Conservation (phyloP, 2,888 invertebrate genomes). For the Spilarctia lutea region DNA sequence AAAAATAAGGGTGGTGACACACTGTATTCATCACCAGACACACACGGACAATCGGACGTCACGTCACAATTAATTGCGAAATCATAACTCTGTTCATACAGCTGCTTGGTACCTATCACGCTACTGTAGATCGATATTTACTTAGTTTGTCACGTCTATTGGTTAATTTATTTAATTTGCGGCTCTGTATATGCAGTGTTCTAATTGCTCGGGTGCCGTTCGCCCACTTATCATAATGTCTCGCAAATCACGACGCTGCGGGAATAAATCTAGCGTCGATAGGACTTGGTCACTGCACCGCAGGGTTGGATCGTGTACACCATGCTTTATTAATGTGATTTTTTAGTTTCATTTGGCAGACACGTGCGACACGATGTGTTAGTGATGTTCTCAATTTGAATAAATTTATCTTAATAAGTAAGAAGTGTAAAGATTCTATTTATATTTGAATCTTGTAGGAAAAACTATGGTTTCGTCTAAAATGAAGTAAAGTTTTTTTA, state of each 20-base stretch:
- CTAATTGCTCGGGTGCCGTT: conserved; percentile 79
- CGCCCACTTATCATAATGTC: conserved; percentile 85
- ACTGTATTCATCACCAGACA: too few relatives aligned
- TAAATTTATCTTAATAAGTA: background rate
- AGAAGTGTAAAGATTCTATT: background rate
- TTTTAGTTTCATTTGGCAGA: background rate
- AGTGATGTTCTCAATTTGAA: background rate
- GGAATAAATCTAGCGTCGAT: conserved; percentile 80
- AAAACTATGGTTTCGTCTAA: too few relatives aligned
- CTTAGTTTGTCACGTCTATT: conserved; percentile 64
- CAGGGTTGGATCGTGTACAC: conserved; percentile 58
- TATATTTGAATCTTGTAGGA: background rate
- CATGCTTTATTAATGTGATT: background rate
- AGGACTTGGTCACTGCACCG: conserved; percentile 57
- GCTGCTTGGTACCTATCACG: conserved; percentile 26
- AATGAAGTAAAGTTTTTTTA: too few relatives aligned
- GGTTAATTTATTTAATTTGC: conserved; percentile 75
- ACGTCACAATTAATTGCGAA: conserved; percentile 47
- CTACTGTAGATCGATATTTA: conserved; percentile 36
- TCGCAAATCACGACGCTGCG: conserved; percentile 80
- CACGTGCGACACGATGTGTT: background rate
- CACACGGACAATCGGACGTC: conserved; percentile 18
- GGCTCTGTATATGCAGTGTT: conserved; percentile 68
- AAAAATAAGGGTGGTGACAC: too few relatives aligned
- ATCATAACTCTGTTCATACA: conserved; percentile 41